A percentile compares a stretch with the other conserved stretches of the same genome.
Evolutionary conservation across 2,113 vertebrate genomes (phyloP).

Genomic region (Carassius carassius): DNA sequence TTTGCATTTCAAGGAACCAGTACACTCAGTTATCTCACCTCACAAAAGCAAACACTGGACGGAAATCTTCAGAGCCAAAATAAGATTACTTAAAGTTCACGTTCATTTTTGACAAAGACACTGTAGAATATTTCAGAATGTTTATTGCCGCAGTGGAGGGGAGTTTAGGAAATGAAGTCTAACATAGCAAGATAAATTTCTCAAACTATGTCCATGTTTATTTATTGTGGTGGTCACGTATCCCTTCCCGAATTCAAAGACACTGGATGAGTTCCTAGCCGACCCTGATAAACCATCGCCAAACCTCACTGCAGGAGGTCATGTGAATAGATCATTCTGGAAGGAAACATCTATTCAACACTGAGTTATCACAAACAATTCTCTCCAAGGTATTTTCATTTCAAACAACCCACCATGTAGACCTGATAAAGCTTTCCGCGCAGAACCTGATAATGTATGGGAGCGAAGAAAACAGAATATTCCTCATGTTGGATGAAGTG

Average conservation of each 20-base stretch:
- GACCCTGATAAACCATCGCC: conserved; percentile 47
- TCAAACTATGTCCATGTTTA: conserved; percentile 49
- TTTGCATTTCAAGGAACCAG: conserved; percentile 34
- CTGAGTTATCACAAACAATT: conserved; percentile 13
- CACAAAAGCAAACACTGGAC: conserved; percentile 39
- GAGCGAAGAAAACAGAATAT: conserved; percentile 10
- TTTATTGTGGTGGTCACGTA: conserved; percentile 43
- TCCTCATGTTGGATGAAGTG: conserved; percentile 18
- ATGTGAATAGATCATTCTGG: conserved; percentile 36
- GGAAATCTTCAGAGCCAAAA: conserved; percentile 44
- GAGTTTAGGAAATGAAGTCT: conserved; percentile 48
- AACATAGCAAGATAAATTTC: conserved; percentile 45
- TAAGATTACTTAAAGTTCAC: conserved; percentile 42
- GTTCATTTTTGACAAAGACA: conserved; percentile 44
- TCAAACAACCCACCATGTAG: not conserved
- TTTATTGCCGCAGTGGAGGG: conserved; percentile 22
- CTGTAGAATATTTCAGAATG: conserved; percentile 18
- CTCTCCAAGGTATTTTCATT: conserved; percentile 17
- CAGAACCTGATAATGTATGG: conserved; percentile 3
- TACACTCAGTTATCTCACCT: conserved; percentile 17
- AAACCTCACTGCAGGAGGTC: conserved; percentile 35
- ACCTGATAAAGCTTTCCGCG: not conserved
- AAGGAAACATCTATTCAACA: conserved; percentile 37
- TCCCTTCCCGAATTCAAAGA: conserved; percentile 29
- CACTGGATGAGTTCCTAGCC: conserved; percentile 24